phyloP scores from a whole-genome alignment of 2,113 vertebrate species.

The Furnarius figulus region DNA sequence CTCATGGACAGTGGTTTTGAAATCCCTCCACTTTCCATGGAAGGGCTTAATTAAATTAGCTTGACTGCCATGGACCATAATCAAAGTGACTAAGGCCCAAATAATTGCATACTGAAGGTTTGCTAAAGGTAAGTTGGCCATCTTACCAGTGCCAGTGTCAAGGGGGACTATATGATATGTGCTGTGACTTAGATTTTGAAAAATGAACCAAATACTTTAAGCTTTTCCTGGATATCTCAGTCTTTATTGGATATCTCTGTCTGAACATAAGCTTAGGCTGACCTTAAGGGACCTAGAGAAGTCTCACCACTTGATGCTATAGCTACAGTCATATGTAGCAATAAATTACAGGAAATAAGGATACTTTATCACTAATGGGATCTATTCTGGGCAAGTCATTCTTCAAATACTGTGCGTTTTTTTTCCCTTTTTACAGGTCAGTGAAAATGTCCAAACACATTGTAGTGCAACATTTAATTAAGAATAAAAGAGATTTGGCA shows the following conservation, averaged over 20 bases:
- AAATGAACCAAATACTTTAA: neutral
- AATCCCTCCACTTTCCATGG: neutral
- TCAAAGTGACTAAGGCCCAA: neutral
- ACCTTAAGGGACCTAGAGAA: neutral
- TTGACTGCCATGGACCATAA: neutral
- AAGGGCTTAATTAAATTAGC: neutral
- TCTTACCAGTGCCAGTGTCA: neutral
- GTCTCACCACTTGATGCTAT: neutral
- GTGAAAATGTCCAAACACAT: neutral
- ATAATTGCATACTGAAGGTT: neutral
- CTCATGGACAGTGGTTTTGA: neutral
- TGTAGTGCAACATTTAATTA: conserved; percentile 7
- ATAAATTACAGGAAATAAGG: conserved; percentile 48
- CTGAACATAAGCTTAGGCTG: neutral
- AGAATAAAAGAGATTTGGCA: conserved; percentile 14
- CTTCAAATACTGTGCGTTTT: neutral
- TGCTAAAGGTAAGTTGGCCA: neutral
- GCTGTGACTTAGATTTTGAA: neutral
- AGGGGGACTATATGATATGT: neutral
- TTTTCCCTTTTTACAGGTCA: neutral
- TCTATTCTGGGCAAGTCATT: neutral
- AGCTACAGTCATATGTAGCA: neutral
- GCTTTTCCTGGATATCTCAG: neutral
- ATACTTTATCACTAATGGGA: neutral
- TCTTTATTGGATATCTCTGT: neutral